Conservation (phyloP, 2,888 invertebrate species). For the Acrobasis consociella region DNA sequence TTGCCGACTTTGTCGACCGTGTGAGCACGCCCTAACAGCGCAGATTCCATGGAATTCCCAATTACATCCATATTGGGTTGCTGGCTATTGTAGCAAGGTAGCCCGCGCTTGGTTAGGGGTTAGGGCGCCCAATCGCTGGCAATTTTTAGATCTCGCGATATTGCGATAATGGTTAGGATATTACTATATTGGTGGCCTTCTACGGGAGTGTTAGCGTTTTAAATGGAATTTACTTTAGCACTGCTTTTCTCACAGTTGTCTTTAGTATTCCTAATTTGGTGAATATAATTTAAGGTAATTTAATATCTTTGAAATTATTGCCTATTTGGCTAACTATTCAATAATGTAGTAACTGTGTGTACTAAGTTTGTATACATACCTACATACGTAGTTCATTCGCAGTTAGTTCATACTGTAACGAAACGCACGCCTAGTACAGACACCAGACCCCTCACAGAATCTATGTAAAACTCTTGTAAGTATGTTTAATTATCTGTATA, state of each 20-base stretch:
- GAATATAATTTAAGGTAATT: neutral
- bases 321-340: too few species aligned
- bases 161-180: neutral
- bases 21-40: slow-evolving; percentile 21
- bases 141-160: slow-evolving; percentile 20
- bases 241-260: neutral
- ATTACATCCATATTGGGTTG: slow-evolving; percentile 69
- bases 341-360: too few species aligned
- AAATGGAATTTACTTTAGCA: slow-evolving; percentile 1
- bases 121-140: slow-evolving; percentile 27
- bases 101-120: slow-evolving; percentile 36
- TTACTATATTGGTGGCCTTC: slow-evolving; percentile 8
- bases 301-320: neutral
- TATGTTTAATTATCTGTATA: too few species aligned
- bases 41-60: slow-evolving; percentile 41
- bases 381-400: too few species aligned
- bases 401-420: too few species aligned
- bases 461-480: too few species aligned
- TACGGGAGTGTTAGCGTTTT: slow-evolving; percentile 6
- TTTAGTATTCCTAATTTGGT: slow-evolving; percentile 10
- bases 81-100: slow-evolving; percentile 50
- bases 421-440: too few species aligned
- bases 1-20: slow-evolving; percentile 18
- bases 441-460: too few species aligned
- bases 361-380: too few species aligned